Evolutionary conservation across 1,140 invertebrate species (phyloP).

Genomic region (Paralvinella palmiformis): DNA sequence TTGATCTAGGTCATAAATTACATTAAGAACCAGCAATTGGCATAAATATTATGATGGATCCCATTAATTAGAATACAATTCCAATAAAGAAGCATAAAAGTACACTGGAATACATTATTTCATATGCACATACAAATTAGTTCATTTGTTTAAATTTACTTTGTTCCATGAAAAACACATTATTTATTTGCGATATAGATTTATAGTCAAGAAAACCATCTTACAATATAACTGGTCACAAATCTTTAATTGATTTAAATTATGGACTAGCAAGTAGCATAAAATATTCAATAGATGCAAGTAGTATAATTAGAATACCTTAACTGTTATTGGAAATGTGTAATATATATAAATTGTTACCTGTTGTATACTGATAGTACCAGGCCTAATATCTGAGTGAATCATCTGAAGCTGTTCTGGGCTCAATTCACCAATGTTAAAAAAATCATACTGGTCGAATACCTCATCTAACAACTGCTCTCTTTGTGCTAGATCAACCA

Average conservation of each 20-base stretch:
- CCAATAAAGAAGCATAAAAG: background rate
- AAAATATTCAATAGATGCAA: background rate
- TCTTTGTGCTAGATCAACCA: too few relatives aligned
- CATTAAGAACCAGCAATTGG: background rate
- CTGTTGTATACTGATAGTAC: conserved; percentile 44
- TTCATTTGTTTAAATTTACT: background rate
- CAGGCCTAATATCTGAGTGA: conserved; percentile 30
- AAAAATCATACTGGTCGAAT: too few relatives aligned
- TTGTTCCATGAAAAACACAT: background rate
- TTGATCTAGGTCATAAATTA: conserved; percentile 28
- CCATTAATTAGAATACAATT: background rate
- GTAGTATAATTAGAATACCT: background rate
- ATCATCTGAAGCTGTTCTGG: conserved; percentile 10
- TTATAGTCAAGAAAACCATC: background rate
- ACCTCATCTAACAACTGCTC: too few relatives aligned
- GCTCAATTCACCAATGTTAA: conserved; percentile 1
- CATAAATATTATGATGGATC: background rate
- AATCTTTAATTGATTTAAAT: background rate
- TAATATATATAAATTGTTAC: conserved; percentile 23
- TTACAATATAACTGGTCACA: background rate
- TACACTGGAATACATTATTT: background rate
- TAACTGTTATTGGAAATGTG: too few relatives aligned
- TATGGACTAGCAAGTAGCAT: background rate
- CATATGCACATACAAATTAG: background rate
- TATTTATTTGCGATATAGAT: background rate